Base-by-base conservation (phyloP, 1,140 invertebrate genomes). In the Zaprionus ornatus region DNA sequence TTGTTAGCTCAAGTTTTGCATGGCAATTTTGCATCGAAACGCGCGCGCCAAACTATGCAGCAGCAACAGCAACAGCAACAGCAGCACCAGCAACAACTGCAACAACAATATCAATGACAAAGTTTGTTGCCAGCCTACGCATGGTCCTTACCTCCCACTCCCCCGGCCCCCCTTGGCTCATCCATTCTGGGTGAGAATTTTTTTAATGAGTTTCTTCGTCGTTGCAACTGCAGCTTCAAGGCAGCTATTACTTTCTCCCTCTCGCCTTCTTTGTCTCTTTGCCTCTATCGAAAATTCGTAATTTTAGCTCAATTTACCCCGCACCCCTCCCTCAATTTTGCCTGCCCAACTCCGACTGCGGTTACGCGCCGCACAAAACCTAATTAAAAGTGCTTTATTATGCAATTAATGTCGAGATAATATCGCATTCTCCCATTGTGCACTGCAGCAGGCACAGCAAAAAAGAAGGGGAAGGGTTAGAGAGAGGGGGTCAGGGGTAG, bases 361-460 rank as follows among this genome's bases (percentile, higher is more conserved):
- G 42, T 50, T 62, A 21, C 45, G 40, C 21, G 52, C 72, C 80
- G 74, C 74, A 73, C 61, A 69, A 88, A 88, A 88, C 85, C 85
- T 88, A 90, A 88, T 88, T 88, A 88, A 88, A 88, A 88, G 80
- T 90, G 80, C 84, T 88, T 88, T 88, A 88, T 88, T 88, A 88
- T 88, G 84, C 84, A 88, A 88, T 88, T 88, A 88, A 88, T 84
- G 74, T 72, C 69, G 74, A 88, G 81, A 90, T 90, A 81, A 88
- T 88, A 79, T 88, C 78, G 64, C 81, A 90, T 90, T 86, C 52
- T 55, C 15, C 54, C 67, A 71, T 65, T 76, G 68, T 71, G 54
- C 50, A 62, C 50, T 62, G 66, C 59, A 69, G 50, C 40, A 45
- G 21, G 62, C 48, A 50, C 13, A 17, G 25, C 5, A 9, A 65